A percentile compares a stretch with the other conserved stretches of the same genome.
These are phyloP conservation scores for Camponotus pennsylvanicus DNA, from an alignment of 1,140 invertebrate species.

Conservation along the genomic window DNA sequence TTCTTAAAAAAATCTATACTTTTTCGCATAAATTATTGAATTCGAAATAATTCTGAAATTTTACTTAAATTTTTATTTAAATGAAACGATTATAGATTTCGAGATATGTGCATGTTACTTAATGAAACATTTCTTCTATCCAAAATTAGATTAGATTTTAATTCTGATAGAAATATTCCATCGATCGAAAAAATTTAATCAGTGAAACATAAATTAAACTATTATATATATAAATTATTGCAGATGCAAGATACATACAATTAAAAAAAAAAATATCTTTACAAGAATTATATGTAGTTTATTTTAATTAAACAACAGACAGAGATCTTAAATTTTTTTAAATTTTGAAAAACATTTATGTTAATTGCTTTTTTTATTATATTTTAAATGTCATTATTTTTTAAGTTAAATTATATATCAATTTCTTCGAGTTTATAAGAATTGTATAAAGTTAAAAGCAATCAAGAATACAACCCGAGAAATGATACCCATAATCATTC, in stretches of 20 bases:
- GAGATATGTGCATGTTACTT: background rate
- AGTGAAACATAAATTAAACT: no score
- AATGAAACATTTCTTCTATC: no score
- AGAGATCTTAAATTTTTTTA: background rate
- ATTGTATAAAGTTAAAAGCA: conserved; percentile 8
- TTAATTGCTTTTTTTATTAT: background rate
- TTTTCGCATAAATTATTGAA: no score
- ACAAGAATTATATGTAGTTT: background rate
- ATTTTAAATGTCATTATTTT: background rate
- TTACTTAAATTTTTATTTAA: background rate
- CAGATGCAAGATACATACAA: background rate
- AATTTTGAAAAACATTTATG: background rate
- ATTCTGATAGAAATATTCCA: no score
- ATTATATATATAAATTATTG: background rate
- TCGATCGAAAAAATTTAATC: no score
- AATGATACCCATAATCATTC: background rate
- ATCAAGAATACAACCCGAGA: background rate
- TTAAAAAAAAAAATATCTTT: background rate
- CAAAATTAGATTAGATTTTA: no score
- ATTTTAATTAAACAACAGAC: background rate
- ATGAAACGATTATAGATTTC: background rate
- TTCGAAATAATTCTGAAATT: background rate
- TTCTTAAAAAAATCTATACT: no score
- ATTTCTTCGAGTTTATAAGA: background rate
- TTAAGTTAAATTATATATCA: background rate